Percentiles rank a stretch among this genome's conserved stretches.
Conservation (phyloP, 2,113 vertebrate species). For the Tetraodon nigroviridis region DNA sequence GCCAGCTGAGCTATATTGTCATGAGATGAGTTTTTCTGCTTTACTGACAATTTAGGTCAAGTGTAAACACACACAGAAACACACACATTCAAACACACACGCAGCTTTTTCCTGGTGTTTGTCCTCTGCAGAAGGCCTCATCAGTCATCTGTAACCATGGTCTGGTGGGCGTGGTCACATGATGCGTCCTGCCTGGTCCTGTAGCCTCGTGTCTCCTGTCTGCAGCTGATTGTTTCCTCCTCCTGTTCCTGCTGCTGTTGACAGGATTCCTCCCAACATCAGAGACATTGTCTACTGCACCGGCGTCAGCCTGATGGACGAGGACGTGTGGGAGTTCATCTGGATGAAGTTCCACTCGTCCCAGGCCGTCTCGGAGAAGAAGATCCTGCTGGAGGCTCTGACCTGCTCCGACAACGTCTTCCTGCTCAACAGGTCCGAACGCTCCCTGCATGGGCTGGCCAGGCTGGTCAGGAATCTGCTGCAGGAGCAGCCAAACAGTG, state of each 20-base stretch:
- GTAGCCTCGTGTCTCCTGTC: not conserved
- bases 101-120: not conserved
- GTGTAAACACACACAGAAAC: slow-evolving; percentile 17
- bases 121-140: too few relatives aligned
- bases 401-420: slow-evolving; percentile 94
- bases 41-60: slow-evolving; percentile 56
- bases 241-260: not conserved
- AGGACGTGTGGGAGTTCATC: slow-evolving; percentile 99
- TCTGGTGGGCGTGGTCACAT: too few relatives aligned
- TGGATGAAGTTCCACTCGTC: slow-evolving; percentile 99
- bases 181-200: too few relatives aligned
- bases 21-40: slow-evolving; percentile 31
- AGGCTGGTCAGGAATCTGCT: too few relatives aligned
- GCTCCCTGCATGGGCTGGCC: too few relatives aligned
- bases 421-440: slow-evolving; percentile 83
- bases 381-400: slow-evolving; percentile 92
- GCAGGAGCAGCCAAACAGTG: too few relatives aligned
- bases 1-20: slow-evolving; percentile 47
- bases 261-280: slow-evolving; percentile 92
- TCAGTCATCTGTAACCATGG: too few relatives aligned
- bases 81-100: slow-evolving; percentile 13
- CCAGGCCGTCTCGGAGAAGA: slow-evolving; percentile 90
- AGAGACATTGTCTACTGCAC: slow-evolving; percentile 98
- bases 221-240: not conserved
- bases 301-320: slow-evolving; percentile 94